Percentiles rank a stretch among this genome's conserved stretches.
Conservation (phyloP, 2,113 vertebrate genomes). For the Butorides virescens region DNA sequence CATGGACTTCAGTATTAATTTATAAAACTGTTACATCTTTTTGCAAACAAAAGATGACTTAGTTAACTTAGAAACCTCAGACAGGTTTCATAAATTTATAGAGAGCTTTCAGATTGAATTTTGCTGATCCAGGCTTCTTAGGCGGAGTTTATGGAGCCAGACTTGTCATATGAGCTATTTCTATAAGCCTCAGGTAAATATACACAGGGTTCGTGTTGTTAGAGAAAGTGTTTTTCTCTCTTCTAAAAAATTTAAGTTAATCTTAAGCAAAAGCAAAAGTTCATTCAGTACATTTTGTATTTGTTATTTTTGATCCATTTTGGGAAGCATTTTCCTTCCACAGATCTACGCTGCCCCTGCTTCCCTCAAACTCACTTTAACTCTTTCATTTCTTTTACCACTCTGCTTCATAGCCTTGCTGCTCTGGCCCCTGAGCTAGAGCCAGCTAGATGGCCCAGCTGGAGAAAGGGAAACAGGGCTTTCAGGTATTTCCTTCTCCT, state of each 20-base stretch:
- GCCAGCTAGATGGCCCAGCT: not conserved
- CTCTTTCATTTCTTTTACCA: not conserved
- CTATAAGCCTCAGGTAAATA: conserved; percentile 65
- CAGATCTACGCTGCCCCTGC: not conserved
- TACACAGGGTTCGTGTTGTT: conserved; percentile 33
- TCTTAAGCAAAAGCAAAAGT: conserved; percentile 55
- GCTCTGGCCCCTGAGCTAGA: not conserved
- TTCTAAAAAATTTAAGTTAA: conserved; percentile 46
- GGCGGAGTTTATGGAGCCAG: conserved; percentile 49
- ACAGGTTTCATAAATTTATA: conserved; percentile 41
- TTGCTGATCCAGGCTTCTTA: conserved; percentile 44
- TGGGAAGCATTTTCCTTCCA: conserved; percentile 32
- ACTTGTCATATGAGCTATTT: conserved; percentile 60
- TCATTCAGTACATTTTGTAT: conserved; percentile 50
- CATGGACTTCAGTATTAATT: not conserved
- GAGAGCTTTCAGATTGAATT: conserved; percentile 53
- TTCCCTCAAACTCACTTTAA: conserved; percentile 19
- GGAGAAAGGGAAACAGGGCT: not conserved
- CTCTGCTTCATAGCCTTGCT: not conserved
- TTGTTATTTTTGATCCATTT: conserved; percentile 55
- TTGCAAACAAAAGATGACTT: conserved; percentile 17
- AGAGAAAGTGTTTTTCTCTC: conserved; percentile 43
- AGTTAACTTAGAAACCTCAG: conserved; percentile 32
- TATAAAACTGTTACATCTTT: not conserved
- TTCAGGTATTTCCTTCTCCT: not conserved